phyloP scores from a whole-genome alignment of 2,113 vertebrate species.

The Andinoacara biseriatus region DNA sequence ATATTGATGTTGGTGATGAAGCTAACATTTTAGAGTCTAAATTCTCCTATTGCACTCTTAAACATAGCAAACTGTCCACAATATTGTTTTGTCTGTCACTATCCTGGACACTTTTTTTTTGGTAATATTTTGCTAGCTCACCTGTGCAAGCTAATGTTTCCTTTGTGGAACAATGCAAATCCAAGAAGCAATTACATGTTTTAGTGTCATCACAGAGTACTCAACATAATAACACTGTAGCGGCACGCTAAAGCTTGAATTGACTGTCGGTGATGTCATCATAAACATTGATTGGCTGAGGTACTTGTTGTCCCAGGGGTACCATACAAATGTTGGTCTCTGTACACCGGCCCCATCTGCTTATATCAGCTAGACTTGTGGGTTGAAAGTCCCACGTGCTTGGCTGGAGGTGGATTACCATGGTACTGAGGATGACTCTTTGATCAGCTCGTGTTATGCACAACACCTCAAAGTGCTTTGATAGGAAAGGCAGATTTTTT shows the following conservation, averaged over 20 bases:
- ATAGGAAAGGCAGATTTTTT: slow-evolving; percentile 25
- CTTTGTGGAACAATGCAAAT: not conserved
- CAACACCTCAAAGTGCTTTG: slow-evolving; percentile 54
- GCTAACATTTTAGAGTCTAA: not conserved
- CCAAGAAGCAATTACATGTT: not conserved
- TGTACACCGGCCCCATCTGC: not conserved
- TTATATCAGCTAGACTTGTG: not conserved
- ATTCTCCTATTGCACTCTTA: not conserved
- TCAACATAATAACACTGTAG: not conserved
- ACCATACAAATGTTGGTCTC: not conserved
- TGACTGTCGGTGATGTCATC: not conserved
- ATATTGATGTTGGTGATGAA: not conserved
- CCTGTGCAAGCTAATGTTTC: not conserved
- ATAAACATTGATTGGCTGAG: slow-evolving; percentile 2
- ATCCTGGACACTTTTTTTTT: not conserved
- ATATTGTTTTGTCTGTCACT: not conserved
- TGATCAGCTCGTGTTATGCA: slow-evolving; percentile 62
- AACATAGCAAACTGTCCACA: not conserved
- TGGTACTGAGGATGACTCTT: slow-evolving; percentile 53
- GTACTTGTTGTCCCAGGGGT: not conserved
- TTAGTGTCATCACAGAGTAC: not conserved
- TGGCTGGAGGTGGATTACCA: slow-evolving; percentile 43
- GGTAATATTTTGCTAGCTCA: not conserved
- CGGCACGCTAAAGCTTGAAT: not conserved
- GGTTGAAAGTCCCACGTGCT: slow-evolving; percentile 18